phyloP scores from a whole-genome alignment of 2,888 invertebrate genomes.

The Gortyna flavago region DNA sequence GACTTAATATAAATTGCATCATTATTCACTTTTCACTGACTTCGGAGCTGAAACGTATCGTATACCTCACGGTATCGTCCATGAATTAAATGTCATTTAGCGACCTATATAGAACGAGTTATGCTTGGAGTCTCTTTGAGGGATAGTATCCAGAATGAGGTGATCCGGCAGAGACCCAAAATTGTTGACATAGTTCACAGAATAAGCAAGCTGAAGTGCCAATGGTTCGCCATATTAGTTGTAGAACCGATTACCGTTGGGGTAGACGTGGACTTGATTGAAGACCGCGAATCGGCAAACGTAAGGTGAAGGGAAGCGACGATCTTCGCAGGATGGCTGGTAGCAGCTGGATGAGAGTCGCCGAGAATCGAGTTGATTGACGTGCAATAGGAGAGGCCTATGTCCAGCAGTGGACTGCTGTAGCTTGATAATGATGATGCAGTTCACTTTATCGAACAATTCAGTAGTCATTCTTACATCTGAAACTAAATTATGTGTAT shows the following conservation, averaged over 20 bases:
- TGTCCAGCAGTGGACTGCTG: neutral
- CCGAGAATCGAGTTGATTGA: neutral
- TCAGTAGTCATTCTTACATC: neutral
- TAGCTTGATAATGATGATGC: neutral
- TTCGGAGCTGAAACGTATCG: neutral
- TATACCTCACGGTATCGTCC: neutral
- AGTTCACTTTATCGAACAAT: neutral
- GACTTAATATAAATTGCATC: neutral
- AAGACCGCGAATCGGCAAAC: neutral
- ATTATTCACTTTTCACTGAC: neutral
- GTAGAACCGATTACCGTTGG: neutral
- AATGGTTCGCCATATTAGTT: neutral
- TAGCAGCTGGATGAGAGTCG: neutral
- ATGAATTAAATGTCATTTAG: neutral
- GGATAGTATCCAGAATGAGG: neutral
- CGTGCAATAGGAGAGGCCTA: no score
- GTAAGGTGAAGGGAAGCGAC: neutral
- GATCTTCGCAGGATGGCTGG: neutral
- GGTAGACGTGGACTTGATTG: neutral
- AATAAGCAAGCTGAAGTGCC: neutral
- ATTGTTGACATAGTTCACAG: neutral
- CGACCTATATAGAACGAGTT: no score
- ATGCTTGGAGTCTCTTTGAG: no score
- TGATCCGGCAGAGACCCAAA: neutral
- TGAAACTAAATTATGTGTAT: constrained; percentile 3